Evolutionary conservation across 1,140 invertebrate species (phyloP).

Genomic region (Panagrolaimus sp.): DNA sequence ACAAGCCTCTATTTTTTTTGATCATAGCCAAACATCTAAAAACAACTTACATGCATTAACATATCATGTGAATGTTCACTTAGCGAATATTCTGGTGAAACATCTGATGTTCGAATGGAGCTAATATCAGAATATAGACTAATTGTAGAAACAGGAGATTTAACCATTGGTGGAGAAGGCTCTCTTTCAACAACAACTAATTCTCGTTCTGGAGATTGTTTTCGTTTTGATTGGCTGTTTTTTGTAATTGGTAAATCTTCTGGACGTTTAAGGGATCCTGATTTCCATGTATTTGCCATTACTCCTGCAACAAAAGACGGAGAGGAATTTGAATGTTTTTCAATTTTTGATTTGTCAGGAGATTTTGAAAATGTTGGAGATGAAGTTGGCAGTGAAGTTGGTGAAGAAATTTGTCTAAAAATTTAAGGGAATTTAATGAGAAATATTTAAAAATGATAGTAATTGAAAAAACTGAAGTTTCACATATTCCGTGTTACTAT

Average conservation of each 20-base stretch:
- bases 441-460: too few relatives aligned
- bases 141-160: neutral
- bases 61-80: slow-evolving; percentile 10
- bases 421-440: too few relatives aligned
- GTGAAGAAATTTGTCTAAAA: too few relatives aligned
- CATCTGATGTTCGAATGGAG: neutral
- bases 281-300: neutral
- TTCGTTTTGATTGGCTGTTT: too few relatives aligned
- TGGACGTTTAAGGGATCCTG: neutral
- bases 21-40: too few relatives aligned
- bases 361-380: too few relatives aligned
- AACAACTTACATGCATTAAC: slow-evolving; percentile 3
- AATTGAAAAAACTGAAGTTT: too few relatives aligned
- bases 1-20: too few relatives aligned
- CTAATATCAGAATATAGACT: neutral
- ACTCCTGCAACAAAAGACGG: neutral
- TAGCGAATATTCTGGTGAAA: neutral
- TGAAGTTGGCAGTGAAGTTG: too few relatives aligned
- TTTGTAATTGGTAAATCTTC: neutral
- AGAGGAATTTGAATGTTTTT: neutral
- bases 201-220: neutral
- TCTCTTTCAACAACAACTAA: neutral
- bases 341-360: too few relatives aligned
- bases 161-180: neutral
- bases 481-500: too few relatives aligned